Percentiles rank a stretch among this genome's conserved stretches.
Evolutionary conservation across 2,888 invertebrate genomes (phyloP).

Genomic region (Tachina lurida): DNA sequence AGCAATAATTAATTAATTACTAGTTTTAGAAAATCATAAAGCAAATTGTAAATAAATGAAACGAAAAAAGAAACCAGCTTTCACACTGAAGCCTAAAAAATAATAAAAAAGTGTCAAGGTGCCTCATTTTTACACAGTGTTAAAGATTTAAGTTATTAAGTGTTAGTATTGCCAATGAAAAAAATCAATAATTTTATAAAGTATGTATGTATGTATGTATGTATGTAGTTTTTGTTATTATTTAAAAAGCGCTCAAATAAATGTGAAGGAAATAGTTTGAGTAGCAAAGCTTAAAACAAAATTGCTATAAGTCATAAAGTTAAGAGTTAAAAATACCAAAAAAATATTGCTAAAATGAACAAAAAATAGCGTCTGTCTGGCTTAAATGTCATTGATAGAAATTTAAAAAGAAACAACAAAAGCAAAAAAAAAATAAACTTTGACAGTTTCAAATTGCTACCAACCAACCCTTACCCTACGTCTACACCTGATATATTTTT

Average conservation of each 20-base stretch:
- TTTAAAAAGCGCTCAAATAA: not conserved
- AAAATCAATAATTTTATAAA: constrained; percentile 56
- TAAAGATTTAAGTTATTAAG: constrained; percentile 44
- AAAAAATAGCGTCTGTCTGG: constrained; percentile 60
- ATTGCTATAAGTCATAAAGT: not conserved
- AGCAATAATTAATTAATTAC: constrained; percentile 6
- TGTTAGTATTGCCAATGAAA: constrained; percentile 50
- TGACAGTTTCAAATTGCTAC: constrained; percentile 55
- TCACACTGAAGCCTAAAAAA: constrained; percentile 16
- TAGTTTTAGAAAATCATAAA: not conserved
- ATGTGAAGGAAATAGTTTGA: not conserved
- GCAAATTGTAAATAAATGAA: constrained; percentile 17
- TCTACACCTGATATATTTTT: too few species aligned
- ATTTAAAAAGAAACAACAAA: not conserved
- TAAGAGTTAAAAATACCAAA: not conserved
- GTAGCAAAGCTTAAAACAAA: not conserved
- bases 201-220: not conserved
- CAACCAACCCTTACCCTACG: constrained; percentile 63
- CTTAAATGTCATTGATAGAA: constrained; percentile 58
- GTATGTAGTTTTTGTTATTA: not conserved
- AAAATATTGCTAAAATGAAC: constrained; percentile 25
- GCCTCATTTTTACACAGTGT: constrained; percentile 53
- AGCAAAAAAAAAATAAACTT: constrained; percentile 25
- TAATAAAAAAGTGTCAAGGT: constrained; percentile 65
- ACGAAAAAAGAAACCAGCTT: not conserved